A percentile compares a stretch with the other conserved stretches of the same genome.
Conservation (phyloP, 2,797 vertebrate species). For the Bradypodion ventrale region DNA sequence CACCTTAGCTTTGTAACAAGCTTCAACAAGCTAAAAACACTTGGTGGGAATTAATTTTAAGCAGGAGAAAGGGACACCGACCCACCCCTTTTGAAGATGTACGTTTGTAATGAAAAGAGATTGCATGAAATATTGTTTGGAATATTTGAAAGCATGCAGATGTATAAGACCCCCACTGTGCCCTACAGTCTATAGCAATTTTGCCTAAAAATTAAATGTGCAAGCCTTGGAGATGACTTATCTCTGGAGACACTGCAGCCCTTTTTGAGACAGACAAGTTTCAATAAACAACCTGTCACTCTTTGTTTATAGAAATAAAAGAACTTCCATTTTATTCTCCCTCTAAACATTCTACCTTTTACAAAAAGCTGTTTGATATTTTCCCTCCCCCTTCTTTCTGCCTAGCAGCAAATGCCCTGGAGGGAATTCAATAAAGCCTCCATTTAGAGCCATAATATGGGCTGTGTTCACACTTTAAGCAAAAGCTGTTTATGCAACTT, state of each 20-base stretch:
- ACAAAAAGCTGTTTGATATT: constrained; percentile 40
- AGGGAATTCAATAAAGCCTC: constrained; percentile 43
- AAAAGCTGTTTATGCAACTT: constrained; percentile 37
- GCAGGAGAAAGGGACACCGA: constrained; percentile 3
- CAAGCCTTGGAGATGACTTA: constrained; percentile 39
- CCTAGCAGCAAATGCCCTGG: constrained; percentile 32
- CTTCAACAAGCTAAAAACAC: constrained; percentile 40
- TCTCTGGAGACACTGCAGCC: constrained; percentile 37
- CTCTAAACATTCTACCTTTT: constrained; percentile 41
- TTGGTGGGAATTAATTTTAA: constrained; percentile 12
- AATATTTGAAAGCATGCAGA: constrained; percentile 37
- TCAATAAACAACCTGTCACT: constrained; percentile 63
- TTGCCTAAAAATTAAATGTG: constrained; percentile 50
- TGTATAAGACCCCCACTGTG: constrained; percentile 37
- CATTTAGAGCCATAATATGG: constrained; percentile 27
- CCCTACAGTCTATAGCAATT: constrained; percentile 30
- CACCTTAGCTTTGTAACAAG: background rate
- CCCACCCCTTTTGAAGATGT: constrained; percentile 5
- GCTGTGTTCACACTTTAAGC: constrained; percentile 23
- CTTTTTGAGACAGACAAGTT: constrained; percentile 53
- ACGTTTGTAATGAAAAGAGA: constrained; percentile 45
- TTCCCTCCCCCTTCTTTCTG: constrained; percentile 29
- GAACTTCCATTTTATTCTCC: constrained; percentile 37
- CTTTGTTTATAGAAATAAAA: constrained; percentile 57
- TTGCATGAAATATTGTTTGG: constrained; percentile 54